These are phyloP conservation scores for Pangasianodon hypophthalmus DNA, from an alignment of 2,113 vertebrate genomes.

Conservation along the genomic window DNA sequence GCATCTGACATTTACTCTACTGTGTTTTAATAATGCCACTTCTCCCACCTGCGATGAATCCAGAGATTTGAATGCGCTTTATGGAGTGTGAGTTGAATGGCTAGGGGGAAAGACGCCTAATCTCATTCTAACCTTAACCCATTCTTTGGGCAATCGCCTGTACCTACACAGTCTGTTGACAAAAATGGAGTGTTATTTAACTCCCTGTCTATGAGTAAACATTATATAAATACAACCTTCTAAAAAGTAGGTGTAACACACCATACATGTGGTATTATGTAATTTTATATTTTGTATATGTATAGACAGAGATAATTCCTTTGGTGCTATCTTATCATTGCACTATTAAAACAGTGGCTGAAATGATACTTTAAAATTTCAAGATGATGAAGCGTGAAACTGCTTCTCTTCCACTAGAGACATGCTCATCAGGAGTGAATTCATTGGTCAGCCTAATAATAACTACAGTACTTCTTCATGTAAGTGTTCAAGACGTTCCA, in stretches of 20 bases:
- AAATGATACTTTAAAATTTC: too few relatives aligned
- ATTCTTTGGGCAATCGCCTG: not conserved
- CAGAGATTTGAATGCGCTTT: conserved; percentile 30
- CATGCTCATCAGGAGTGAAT: too few relatives aligned
- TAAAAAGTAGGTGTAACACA: not conserved
- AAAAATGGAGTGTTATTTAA: not conserved
- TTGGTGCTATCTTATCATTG: too few relatives aligned
- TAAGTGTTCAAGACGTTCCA: not conserved
- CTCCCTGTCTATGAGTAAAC: not conserved
- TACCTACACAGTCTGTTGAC: not conserved
- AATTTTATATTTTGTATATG: not conserved
- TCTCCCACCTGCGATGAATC: conserved; percentile 40
- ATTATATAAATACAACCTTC: conserved; percentile 2
- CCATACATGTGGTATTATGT: not conserved
- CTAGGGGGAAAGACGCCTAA: conserved; percentile 1
- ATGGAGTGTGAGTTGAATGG: conserved; percentile 14
- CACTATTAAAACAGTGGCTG: not conserved
- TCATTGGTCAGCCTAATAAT: too few relatives aligned
- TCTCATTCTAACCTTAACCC: conserved; percentile 25
- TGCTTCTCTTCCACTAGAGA: too few relatives aligned
- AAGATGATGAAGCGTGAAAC: not conserved
- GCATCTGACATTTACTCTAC: conserved; percentile 54
- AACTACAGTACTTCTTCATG: too few relatives aligned
- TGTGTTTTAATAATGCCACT: conserved; percentile 53
- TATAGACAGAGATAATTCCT: not conserved